These are phyloP conservation scores for Pseudopodoces humilis DNA, from an alignment of 2,113 vertebrate species.

Conservation along the genomic window DNA sequence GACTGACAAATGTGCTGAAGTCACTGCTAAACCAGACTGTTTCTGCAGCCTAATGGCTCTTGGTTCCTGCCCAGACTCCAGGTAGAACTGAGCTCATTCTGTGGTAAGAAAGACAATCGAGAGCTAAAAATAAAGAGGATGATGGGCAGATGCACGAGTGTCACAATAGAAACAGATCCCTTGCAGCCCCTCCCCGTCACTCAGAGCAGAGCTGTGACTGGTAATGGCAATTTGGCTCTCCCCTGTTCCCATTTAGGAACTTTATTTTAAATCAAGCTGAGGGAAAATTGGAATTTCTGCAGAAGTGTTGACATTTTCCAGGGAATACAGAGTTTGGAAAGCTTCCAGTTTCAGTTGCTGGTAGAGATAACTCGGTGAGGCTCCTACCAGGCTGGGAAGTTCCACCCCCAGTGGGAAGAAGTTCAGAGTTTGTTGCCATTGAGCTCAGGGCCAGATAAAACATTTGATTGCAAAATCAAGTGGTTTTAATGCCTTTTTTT, in stretches of 20 bases:
- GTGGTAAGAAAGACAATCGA: background rate
- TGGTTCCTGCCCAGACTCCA: background rate
- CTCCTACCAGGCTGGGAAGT: background rate
- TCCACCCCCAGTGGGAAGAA: background rate
- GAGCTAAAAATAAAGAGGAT: background rate
- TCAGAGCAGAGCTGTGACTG: background rate
- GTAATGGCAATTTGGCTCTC: background rate
- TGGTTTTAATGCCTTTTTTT: background rate
- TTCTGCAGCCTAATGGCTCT: background rate
- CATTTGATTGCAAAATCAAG: background rate
- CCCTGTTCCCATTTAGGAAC: background rate
- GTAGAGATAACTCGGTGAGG: background rate
- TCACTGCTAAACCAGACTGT: background rate
- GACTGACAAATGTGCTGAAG: background rate
- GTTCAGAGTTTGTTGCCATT: background rate
- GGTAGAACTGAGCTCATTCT: background rate
- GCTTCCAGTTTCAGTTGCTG: background rate
- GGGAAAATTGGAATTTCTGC: background rate
- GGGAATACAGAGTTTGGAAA: background rate
- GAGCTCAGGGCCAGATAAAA: background rate
- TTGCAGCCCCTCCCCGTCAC: background rate
- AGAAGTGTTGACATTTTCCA: background rate
- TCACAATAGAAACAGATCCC: background rate
- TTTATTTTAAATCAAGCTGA: background rate
- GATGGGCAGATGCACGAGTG: background rate